Evolutionary conservation across 1,140 invertebrate species (phyloP), one percentile per base, ranked within the genome.

Genomic region (Solen grandis): DNA sequence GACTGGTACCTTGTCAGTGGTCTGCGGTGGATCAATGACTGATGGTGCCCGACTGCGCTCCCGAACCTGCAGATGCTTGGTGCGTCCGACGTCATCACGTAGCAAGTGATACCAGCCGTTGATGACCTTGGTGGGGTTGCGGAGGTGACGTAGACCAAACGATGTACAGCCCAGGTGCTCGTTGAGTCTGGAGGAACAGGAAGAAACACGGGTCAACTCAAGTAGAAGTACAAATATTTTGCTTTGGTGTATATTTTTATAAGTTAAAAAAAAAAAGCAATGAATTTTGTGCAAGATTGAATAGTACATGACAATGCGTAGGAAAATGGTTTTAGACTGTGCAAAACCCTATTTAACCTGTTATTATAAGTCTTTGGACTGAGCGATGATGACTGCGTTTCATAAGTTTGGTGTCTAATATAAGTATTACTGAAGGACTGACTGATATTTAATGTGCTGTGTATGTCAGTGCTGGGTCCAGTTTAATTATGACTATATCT

Each of bases 31-130:
- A 60, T 25, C 25, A 25, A 14, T 29, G 19, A 31, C 25, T 38
- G 59, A 60, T 1, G 52, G 29, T 27, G 52, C 29, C 35, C 59
- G 60, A 33, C 74, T 76, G 38, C 78, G 82, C 29, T 35, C 50
- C n/a, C 65, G 55, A 22, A 76, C 83, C 60, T 74, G 83, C 65
- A 90, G 84, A 82, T 90, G 89, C 54, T 90, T 90, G 36, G 82
- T 86, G 31, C 91, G 87, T n/a, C 93, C 93, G 29, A 91, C 87
- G 31, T 89, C 89, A 86, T 93, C 92, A 29, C 93, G 91, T 36
- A 93, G 89, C 33, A 93, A 85, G 69, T 90, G 88, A 85, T 92
- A 93, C 82, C 91, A 91, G 14, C 93, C 93, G 50, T 86, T 89
- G 52, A 93, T 90, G 19, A 36, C 33, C 16, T 46, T 50, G 14